These are phyloP conservation scores for Nymphicus hollandicus DNA, from an alignment of 2,113 vertebrate genomes.

Conservation along the genomic window DNA sequence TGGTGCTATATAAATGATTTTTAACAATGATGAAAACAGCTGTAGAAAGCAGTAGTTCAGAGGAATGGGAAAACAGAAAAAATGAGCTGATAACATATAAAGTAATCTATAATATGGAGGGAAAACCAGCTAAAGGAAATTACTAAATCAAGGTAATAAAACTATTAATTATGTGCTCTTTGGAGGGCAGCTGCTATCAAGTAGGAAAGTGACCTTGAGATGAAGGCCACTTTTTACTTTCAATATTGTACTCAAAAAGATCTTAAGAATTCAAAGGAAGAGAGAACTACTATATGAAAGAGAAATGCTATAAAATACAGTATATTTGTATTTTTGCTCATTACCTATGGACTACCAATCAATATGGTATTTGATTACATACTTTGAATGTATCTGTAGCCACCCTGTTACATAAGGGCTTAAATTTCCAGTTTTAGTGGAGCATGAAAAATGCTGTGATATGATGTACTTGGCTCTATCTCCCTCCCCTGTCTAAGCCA, in stretches of 20 bases:
- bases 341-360: neutral
- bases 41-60: neutral
- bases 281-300: neutral
- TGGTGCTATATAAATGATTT: neutral
- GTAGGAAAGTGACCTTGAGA: neutral
- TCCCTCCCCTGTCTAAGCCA: neutral
- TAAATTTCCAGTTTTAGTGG: neutral
- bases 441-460: neutral
- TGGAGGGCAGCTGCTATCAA: neutral
- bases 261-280: neutral
- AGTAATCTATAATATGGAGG: neutral
- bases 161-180: conserved; percentile 8
- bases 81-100: neutral
- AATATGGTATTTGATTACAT: neutral
- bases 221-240: neutral
- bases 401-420: neutral
- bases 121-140: neutral
- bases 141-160: neutral
- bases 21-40: conserved; percentile 15
- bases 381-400: neutral
- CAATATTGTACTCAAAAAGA: neutral
- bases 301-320: neutral
- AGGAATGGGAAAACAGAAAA: neutral
- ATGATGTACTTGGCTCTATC: neutral
- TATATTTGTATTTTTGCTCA: neutral